Percentiles rank a stretch among this genome's conserved stretches.
Conservation (phyloP, 2,888 invertebrate genomes). For the Endotricha flammealis region DNA sequence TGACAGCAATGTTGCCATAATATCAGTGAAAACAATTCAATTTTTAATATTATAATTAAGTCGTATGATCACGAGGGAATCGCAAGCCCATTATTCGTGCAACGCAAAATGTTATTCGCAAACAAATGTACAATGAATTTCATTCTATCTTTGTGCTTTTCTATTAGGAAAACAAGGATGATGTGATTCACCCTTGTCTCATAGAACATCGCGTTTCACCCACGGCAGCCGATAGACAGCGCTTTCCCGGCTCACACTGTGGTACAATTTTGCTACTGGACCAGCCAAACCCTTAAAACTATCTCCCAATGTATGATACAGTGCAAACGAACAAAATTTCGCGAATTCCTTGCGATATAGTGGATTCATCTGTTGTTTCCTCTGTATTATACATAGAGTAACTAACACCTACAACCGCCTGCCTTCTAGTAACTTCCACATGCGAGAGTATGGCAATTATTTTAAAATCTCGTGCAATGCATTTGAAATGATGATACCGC, state of each 20-base stretch:
- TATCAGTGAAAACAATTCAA: slow-evolving; percentile 21
- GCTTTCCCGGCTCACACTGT: not conserved
- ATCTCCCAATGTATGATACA: slow-evolving; percentile 23
- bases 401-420: too few relatives aligned
- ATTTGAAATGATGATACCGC: slow-evolving; percentile 5
- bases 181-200: too few relatives aligned
- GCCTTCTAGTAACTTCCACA: too few relatives aligned
- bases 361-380: slow-evolving; percentile 2
- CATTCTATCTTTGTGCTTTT: too few relatives aligned
- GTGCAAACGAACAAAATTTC: not conserved
- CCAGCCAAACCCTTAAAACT: slow-evolving; percentile 40
- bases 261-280: slow-evolving; percentile 34
- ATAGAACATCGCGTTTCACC: too few relatives aligned
- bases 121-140: too few relatives aligned
- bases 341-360: too few relatives aligned
- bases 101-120: too few relatives aligned
- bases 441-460: too few relatives aligned
- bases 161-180: too few relatives aligned
- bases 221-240: slow-evolving; percentile 4
- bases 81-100: too few relatives aligned
- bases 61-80: slow-evolving; percentile 37
- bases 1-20: slow-evolving; percentile 35
- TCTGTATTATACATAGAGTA: not conserved
- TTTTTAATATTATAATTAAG: slow-evolving; percentile 17
- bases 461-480: slow-evolving; percentile 6